Percentiles rank a stretch among this genome's conserved stretches.
These are phyloP conservation scores for Rousettus leschenaultii DNA, from an alignment of 2,113 vertebrate species.

Conservation along the genomic window DNA sequence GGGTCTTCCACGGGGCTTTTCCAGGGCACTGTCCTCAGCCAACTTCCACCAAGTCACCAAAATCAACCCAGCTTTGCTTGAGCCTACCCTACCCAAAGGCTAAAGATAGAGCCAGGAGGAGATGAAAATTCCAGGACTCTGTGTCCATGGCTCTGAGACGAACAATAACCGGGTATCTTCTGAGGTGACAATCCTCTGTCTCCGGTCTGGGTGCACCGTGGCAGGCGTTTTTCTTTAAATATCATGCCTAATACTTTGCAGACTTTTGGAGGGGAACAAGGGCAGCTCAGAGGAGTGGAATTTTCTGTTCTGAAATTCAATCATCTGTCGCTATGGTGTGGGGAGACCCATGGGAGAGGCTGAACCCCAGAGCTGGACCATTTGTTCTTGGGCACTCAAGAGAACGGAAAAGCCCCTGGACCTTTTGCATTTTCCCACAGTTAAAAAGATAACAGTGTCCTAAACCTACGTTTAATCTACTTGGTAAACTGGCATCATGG, in stretches of 20 bases:
- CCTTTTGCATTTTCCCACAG: not conserved
- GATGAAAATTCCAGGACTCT: not conserved
- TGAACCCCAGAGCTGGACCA: not conserved
- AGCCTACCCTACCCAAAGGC: not conserved
- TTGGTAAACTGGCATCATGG: not conserved
- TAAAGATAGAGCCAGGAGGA: not conserved
- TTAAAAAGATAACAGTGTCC: not conserved
- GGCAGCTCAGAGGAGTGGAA: not conserved
- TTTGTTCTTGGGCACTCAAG: not conserved
- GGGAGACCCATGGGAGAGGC: not conserved
- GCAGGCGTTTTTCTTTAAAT: slow-evolving; percentile 37
- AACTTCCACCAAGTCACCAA: not conserved
- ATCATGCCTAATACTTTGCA: slow-evolving; percentile 37
- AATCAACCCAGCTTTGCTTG: not conserved
- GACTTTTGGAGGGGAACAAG: not conserved
- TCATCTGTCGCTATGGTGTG: not conserved
- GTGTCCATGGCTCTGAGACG: slow-evolving; percentile 26
- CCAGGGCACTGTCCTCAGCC: accelerated
- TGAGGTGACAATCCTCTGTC: slow-evolving; percentile 56
- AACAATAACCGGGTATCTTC: slow-evolving; percentile 30
- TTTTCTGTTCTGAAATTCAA: not conserved
- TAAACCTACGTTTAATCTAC: not conserved
- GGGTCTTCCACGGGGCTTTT: not conserved
- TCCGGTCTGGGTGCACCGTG: slow-evolving; percentile 10
- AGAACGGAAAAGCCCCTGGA: not conserved